Evolutionary conservation across 2,113 vertebrate genomes (phyloP).

Genomic region (Toxostoma redivivum): DNA sequence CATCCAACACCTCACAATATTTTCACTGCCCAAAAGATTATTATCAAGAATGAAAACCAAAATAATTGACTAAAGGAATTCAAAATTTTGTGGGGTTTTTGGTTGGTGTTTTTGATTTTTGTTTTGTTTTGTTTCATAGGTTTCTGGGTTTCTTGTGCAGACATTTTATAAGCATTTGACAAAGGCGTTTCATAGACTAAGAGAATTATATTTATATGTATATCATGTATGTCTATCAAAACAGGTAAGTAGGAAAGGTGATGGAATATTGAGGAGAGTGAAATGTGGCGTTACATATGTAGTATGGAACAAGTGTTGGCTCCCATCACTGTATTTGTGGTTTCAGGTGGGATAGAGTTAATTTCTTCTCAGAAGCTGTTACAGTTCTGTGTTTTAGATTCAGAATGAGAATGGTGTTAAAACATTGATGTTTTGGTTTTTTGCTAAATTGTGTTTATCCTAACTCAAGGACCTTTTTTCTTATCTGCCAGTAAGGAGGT

Average conservation of each 20-base stretch:
- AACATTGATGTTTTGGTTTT: neutral
- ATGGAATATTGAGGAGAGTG: neutral
- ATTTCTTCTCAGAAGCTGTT: neutral
- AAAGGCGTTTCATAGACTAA: neutral
- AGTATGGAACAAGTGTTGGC: neutral
- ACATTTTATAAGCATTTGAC: neutral
- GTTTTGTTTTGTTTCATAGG: neutral
- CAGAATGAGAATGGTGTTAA: neutral
- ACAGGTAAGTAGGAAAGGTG: neutral
- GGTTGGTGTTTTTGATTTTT: neutral
- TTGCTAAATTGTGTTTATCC: neutral
- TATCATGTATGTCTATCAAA: neutral
- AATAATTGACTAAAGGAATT: neutral
- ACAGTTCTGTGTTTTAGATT: neutral
- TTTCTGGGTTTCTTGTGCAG: neutral
- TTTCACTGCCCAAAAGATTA: neutral
- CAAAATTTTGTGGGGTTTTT: neutral
- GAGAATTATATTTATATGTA: neutral
- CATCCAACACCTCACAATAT: neutral
- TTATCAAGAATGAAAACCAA: neutral
- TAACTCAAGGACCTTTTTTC: neutral
- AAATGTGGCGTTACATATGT: neutral
- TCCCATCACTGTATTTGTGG: neutral
- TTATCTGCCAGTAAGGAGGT: neutral
- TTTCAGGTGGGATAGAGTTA: neutral